These are phyloP conservation scores for Heptranchias perlo DNA, from an alignment of 2,113 vertebrate genomes.

Conservation along the genomic window DNA sequence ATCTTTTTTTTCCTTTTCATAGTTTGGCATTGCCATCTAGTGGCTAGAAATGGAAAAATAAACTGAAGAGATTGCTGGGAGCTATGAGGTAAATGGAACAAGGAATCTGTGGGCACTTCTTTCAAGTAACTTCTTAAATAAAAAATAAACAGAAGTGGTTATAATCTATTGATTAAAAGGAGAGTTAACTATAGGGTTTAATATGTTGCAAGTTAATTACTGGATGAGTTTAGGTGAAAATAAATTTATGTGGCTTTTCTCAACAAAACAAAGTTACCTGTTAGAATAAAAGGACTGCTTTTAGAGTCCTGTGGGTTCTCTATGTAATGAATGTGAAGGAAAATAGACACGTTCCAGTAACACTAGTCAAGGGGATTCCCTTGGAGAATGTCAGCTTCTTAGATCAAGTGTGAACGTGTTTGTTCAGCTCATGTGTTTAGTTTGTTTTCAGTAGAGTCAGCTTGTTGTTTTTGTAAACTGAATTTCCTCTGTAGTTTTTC, in stretches of 20 bases:
- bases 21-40: conserved; percentile 30
- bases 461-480: too few species aligned
- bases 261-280: background rate
- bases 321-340: background rate
- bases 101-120: background rate
- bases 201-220: background rate
- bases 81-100: background rate
- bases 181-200: background rate
- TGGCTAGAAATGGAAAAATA: background rate
- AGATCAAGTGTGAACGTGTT: background rate
- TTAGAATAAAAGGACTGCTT: background rate
- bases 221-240: background rate
- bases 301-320: background rate
- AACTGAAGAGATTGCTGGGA: background rate
- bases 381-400: background rate
- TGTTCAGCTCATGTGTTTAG: background rate
- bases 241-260: background rate
- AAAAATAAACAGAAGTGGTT: background rate
- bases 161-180: background rate
- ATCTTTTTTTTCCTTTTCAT: background rate
- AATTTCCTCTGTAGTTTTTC: background rate
- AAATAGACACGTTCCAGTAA: background rate
- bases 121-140: background rate
- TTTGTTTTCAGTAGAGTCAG: background rate
- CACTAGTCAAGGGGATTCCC: background rate